Evolutionary conservation across 2,888 invertebrate genomes (phyloP), one percentile per base, ranked within the genome.

Genomic region (Lycia hirtaria): DNA sequence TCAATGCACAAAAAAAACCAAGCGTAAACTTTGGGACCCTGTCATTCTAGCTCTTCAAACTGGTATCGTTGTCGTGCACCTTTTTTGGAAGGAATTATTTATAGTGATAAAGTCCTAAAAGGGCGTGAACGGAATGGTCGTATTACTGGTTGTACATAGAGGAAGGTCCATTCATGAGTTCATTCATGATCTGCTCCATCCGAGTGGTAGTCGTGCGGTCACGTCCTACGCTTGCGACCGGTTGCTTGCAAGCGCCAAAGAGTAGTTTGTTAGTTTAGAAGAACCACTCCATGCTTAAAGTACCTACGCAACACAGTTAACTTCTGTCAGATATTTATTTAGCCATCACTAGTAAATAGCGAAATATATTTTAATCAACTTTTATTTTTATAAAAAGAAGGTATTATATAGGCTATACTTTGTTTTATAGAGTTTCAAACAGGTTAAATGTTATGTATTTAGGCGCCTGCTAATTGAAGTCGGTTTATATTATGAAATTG

Each of bases 221-320:
- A 88, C 88, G 88, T 87, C 70, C 73, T 64, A 68, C 55, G 65
- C 67, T 24, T 60, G 64, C 70, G 74, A 76, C 76, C 76, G 80
- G 77, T 77, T 74, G 68, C 67, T 70, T 76, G 65, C 78, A 67
- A 71, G 73, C 66, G 68, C 67, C 74, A 72, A 60, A 75, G 75
- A 75, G 44, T 56, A 50, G n/a, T 19, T 1, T 9, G 30, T n/a
- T n/a, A n/a, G n/a, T n/a, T n/a, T n/a, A n/a, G 30, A 9, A 6
- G n/a, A 2, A n/a, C 4, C 9, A 24, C 24, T 24, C 3, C 24
- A 3, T 24, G 5, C 5, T n/a, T n/a, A n/a, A n/a, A n/a, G n/a
- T n/a, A n/a, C n/a, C n/a, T n/a, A n/a, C n/a, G n/a, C n/a, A n/a
- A n/a, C n/a, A n/a, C n/a, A n/a, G n/a, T n/a, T n/a, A n/a, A n/a